Evolutionary conservation across 1,140 invertebrate species (phyloP).

Genomic region (Arctopsyche grandis): DNA sequence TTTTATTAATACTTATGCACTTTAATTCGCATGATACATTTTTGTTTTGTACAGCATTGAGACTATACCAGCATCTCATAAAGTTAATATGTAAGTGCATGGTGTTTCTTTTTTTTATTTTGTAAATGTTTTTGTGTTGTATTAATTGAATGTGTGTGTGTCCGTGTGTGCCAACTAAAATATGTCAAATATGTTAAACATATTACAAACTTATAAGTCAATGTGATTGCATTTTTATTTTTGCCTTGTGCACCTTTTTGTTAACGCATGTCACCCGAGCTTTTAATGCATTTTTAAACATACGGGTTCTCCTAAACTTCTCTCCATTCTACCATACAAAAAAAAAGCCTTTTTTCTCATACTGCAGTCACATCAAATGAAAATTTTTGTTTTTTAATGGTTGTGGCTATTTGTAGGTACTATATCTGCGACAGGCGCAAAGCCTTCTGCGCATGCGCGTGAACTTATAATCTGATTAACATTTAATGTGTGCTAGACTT

Average conservation of each 20-base stretch:
- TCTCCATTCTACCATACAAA: background rate
- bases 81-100: constrained; percentile 55
- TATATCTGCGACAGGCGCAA: too few relatives aligned
- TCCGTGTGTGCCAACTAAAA: constrained; percentile 41
- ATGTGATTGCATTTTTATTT: constrained; percentile 45
- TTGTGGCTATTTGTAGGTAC: too few relatives aligned
- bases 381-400: too few relatives aligned
- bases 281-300: constrained; percentile 7
- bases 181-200: constrained; percentile 42
- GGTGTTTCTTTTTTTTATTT: constrained; percentile 43
- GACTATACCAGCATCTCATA: constrained; percentile 50
- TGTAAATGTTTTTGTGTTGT: constrained; percentile 20
- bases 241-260: constrained; percentile 33
- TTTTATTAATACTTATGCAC: background rate
- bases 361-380: background rate
- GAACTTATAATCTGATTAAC: too few relatives aligned
- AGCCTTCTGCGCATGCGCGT: too few relatives aligned
- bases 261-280: constrained; percentile 41
- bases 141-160: constrained; percentile 45
- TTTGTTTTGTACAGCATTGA: constrained; percentile 49
- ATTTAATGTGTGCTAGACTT: too few relatives aligned
- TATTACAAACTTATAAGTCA: constrained; percentile 49
- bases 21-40: constrained; percentile 33
- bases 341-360: background rate
- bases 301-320: background rate